Conservation (phyloP, 1,140 invertebrate genomes). For the Nebria ingens region DNA sequence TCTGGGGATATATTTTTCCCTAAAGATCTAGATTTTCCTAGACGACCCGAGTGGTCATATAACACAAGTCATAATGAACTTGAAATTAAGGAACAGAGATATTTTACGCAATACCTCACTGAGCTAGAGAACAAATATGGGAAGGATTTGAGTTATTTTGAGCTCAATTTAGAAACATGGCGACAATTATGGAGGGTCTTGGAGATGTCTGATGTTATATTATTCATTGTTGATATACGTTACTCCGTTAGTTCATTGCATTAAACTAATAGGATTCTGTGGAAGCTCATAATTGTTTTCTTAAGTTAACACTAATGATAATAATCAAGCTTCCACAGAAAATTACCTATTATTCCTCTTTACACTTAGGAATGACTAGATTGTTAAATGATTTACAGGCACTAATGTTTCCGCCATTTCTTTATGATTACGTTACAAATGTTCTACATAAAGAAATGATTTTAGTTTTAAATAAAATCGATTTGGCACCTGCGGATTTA, state of each 20-base stretch:
- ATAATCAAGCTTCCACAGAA: background rate
- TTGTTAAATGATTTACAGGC: conserved; percentile 36
- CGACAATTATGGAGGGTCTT: conserved; percentile 96
- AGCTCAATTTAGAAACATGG: conserved; percentile 98
- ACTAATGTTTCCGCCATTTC: conserved; percentile 79
- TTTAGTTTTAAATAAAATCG: conserved; percentile 86
- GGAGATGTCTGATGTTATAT: conserved; percentile 89
- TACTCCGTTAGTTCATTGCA: conserved; percentile 29
- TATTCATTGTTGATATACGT: conserved; percentile 83
- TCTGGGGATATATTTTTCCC: conserved; percentile 59
- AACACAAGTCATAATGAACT: conserved; percentile 57
- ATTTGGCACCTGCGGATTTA: conserved; percentile 68
- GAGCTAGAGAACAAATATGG: conserved; percentile 22
- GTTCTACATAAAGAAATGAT: conserved; percentile 73
- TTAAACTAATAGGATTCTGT: conserved; percentile 9
- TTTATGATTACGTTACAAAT: conserved; percentile 70
- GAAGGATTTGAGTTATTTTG: conserved; percentile 38
- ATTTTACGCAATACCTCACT: conserved; percentile 47
- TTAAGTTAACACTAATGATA: too few relatives aligned
- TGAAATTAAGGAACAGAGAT: conserved; percentile 62
- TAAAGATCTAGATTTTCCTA: conserved; percentile 67
- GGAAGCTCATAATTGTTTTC: background rate
- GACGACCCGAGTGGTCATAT: conserved; percentile 71
- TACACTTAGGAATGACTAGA: background rate
- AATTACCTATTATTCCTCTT: background rate